Base-by-base conservation (phyloP, 1,140 invertebrate genomes). In the Ladona fulva region DNA sequence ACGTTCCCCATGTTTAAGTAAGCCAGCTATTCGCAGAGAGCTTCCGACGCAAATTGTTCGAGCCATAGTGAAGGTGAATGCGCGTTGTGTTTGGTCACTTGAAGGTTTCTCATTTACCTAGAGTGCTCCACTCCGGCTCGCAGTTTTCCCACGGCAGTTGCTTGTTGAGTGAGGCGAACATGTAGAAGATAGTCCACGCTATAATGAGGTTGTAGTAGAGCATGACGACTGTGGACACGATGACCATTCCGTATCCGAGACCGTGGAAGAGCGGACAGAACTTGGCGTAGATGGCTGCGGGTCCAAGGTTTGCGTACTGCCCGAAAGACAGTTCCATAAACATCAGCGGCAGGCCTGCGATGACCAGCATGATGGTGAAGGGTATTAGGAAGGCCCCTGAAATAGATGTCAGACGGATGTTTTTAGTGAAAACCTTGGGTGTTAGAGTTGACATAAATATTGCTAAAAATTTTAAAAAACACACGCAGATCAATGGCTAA, bases 201-300 rank as follows among this genome's bases (percentile, higher is more conserved):
- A 95, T 94, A 79, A 95, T 93, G n/a, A 94, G 88, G 81, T 94
- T 95, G 84, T 95, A 95, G 83, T 93, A 93, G 59, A 93, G 86
- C 88, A 92, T 92, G n/a, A 95, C 93, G 76, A 95, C 88, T 80
- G 90, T 90, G 73, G 93, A 94, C 6, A 95, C 91, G 44, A 94
- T 90, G 59, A 94, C 91, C 93, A 95, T 95, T 79, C 92, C 92
- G 80, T 93, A 93, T 24, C 94, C 94, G 16, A 95, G 84, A 74
- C 94, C 94, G 42, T 88, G 86, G 80, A 91, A 88, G 14, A 92
- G 85, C 0, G 91, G 90, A 80, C 90, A 92, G 82, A 92, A 92
- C 75, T 87, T 88, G 79, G 91, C 89, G 84, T 91, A 92, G 42
- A 90, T 89, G 19, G 91, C 91, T 22, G 92, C 90, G 0, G 91